Evolutionary conservation across 2,797 vertebrate species (phyloP), one percentile per base, ranked within the genome.

Genomic region (Clarias pachynema): DNA sequence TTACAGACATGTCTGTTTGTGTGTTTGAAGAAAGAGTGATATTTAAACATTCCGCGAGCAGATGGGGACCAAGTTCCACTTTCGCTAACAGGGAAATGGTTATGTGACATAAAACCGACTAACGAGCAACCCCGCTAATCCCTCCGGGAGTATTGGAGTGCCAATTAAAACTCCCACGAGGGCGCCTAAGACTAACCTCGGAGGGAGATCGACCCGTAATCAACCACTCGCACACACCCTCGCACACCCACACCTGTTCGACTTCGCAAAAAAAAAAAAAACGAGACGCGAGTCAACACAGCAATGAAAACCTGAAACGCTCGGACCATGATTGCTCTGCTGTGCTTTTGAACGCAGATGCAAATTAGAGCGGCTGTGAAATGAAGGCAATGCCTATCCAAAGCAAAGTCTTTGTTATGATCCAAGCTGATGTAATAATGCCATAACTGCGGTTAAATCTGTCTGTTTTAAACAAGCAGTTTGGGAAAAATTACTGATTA

Each of bases 31-130:
- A 78, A 37, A 24, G 4, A 2, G 24, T 49, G 44, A 24, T 60
- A 18, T 31, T 16, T 14, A 77, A 79, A 8, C 57, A 5, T 79
- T 79, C 37, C 24, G 68, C 49, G 62, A 72, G 82, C 87, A 89
- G 86, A 89, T 88, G 86, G 89, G n/a, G 57, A 63, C 74, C 62
- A 84, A 74, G 66, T 57, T 82, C 40, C 81, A 60, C 86, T 84
- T 86, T 82, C 62, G 62, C 65, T 87, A 75, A 86, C 88, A 84
- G 37, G 26, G 77, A 77, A 75, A 59, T 31, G 79, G 44, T 49
- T 34, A 8, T 0, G 40, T 65, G 80, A 40, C 66, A 18, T 56
- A 57, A 70, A 37, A 53, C 40, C 37, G 3, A 40, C 37, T 57
- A 69, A 82, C 7, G 49, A 59, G 66, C 66, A 70, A 82, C 29